These are phyloP conservation scores for Teleopsis dalmanni DNA, from an alignment of 1,140 invertebrate species.

Conservation along the genomic window DNA sequence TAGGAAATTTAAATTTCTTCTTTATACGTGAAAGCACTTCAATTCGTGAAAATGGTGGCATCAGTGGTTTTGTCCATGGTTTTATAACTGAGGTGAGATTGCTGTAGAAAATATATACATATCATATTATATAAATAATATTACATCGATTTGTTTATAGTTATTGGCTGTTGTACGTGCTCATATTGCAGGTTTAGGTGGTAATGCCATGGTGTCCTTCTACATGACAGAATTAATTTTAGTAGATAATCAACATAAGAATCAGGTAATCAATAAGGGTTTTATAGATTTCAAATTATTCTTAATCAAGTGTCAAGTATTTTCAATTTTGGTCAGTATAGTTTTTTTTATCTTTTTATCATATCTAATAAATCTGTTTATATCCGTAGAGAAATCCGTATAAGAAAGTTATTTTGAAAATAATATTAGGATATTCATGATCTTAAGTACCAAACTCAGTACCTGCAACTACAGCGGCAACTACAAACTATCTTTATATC, in stretches of 20 bases:
- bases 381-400: too few relatives aligned
- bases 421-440: too few relatives aligned
- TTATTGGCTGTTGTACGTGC: conserved; percentile 81
- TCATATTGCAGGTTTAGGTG: conserved; percentile 87
- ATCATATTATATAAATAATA: background rate
- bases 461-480: too few relatives aligned
- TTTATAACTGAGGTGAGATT: conserved; percentile 70
- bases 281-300: too few relatives aligned
- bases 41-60: conserved; percentile 81
- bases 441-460: too few relatives aligned
- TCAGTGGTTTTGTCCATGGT: conserved; percentile 88
- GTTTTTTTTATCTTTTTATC: too few relatives aligned
- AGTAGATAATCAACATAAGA: conserved; percentile 88
- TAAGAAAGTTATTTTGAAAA: too few relatives aligned
- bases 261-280: conserved; percentile 80
- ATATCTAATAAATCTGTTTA: too few relatives aligned
- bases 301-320: too few relatives aligned
- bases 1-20: conserved; percentile 92
- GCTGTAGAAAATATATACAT: background rate
- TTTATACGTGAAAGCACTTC: conserved; percentile 92
- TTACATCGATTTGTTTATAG: conserved; percentile 5
- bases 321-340: too few relatives aligned
- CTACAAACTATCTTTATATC: too few relatives aligned
- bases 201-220: conserved; percentile 90
- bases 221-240: conserved; percentile 87